phyloP scores from a whole-genome alignment of 2,888 invertebrate species.

The Xylocampa areola region DNA sequence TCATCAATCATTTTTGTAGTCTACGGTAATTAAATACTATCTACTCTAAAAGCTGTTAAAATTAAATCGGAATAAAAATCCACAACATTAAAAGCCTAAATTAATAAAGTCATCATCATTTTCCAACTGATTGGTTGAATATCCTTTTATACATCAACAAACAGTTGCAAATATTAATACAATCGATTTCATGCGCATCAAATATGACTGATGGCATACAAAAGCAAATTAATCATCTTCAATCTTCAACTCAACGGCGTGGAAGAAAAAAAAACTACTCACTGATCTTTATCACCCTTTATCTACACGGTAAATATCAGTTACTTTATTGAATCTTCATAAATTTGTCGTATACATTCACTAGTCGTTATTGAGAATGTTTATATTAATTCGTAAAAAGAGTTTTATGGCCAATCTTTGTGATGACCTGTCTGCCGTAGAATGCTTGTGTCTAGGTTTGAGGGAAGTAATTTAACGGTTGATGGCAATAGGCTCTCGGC shows the following conservation, averaged over 20 bases:
- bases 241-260: constrained; percentile 30
- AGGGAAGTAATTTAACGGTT: too few species aligned
- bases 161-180: constrained; percentile 27
- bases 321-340: constrained; percentile 59
- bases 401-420: neutral
- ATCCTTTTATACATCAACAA: constrained; percentile 10
- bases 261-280: constrained; percentile 31
- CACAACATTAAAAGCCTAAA: neutral
- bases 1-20: too few species aligned
- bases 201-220: constrained; percentile 30
- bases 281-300: constrained; percentile 53
- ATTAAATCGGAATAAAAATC: too few species aligned
- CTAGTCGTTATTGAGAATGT: constrained; percentile 32
- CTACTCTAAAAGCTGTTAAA: too few species aligned
- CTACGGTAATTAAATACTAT: too few species aligned
- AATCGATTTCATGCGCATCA: constrained; percentile 44
- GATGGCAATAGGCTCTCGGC: too few species aligned
- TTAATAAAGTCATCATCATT: constrained; percentile 10
- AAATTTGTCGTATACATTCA: constrained; percentile 52
- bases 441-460: neutral
- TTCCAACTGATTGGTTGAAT: neutral
- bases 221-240: constrained; percentile 55
- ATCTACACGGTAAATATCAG: constrained; percentile 60
- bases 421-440: neutral
- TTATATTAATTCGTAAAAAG: constrained; percentile 35